Percentiles rank a stretch among this genome's conserved stretches.
These are phyloP conservation scores for Malaclemys terrapin DNA, from an alignment of 2,113 vertebrate species.

Conservation along the genomic window DNA sequence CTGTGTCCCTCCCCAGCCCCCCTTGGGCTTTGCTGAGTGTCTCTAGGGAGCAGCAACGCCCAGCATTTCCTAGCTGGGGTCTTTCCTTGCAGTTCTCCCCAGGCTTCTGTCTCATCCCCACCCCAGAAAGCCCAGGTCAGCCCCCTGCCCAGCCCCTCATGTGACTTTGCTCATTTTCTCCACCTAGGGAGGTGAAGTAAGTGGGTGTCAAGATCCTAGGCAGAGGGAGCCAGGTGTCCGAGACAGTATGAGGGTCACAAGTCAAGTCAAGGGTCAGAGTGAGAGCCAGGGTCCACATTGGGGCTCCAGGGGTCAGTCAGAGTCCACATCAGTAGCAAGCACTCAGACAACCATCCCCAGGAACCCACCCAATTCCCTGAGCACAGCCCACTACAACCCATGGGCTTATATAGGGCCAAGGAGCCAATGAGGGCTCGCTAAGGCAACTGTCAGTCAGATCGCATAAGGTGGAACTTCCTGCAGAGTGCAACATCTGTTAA, in stretches of 20 bases:
- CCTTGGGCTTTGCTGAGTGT: background rate
- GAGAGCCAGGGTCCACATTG: background rate
- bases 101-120: background rate
- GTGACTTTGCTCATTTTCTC: background rate
- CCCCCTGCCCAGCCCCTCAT: background rate
- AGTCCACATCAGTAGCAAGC: background rate
- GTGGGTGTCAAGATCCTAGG: background rate
- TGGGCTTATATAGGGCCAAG: background rate
- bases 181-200: background rate
- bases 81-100: background rate
- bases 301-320: no score
- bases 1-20: background rate
- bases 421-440: background rate
- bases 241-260: no score
- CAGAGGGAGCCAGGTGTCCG: no score
- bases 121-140: background rate
- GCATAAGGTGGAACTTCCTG: background rate
- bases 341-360: fast-evolving
- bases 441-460: no score
- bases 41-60: background rate
- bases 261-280: background rate
- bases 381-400: fast-evolving
- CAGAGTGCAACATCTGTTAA: background rate
- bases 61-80: no score
- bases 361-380: background rate